phyloP scores from a whole-genome alignment of 2,797 vertebrate species.

The Danio choprae region DNA sequence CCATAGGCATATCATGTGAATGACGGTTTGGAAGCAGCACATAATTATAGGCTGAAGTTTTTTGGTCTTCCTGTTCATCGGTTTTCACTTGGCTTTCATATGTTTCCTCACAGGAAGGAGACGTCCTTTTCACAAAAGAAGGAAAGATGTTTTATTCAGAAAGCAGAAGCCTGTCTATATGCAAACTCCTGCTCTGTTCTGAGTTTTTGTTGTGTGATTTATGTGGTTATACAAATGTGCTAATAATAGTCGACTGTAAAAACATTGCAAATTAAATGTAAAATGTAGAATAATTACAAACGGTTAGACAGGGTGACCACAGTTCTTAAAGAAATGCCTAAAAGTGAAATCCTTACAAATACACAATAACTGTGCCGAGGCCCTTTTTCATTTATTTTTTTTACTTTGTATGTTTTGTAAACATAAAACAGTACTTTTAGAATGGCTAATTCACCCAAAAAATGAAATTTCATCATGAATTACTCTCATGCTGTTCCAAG shows the following conservation, averaged over 20 bases:
- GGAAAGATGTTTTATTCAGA: neutral
- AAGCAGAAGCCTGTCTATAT: neutral
- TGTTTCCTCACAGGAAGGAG: constrained; percentile 27
- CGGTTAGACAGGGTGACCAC: too few relatives aligned
- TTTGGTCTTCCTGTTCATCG: constrained; percentile 38
- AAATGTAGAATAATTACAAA: neutral
- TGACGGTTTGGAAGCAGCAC: constrained; percentile 24
- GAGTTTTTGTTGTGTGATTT: neutral
- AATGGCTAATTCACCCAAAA: too few relatives aligned
- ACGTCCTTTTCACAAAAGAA: neutral
- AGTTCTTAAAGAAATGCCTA: too few relatives aligned
- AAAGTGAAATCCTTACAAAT: too few relatives aligned
- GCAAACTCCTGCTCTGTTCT: neutral
- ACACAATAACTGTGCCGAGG: too few relatives aligned
- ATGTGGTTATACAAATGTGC: too few relatives aligned
- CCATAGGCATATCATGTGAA: constrained; percentile 30
- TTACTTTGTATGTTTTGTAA: too few relatives aligned
- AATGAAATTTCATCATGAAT: too few relatives aligned
- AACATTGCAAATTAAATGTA: neutral
- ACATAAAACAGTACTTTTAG: too few relatives aligned
- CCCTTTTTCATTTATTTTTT: too few relatives aligned
- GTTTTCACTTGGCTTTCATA: constrained; percentile 4
- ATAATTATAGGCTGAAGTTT: constrained; percentile 46
- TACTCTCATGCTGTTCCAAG: too few relatives aligned
- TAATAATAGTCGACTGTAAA: neutral